A percentile compares a stretch with the other conserved stretches of the same genome.
These are phyloP conservation scores for Apodemus sylvaticus DNA, from an alignment of 2,113 vertebrate genomes.

Conservation along the genomic window DNA sequence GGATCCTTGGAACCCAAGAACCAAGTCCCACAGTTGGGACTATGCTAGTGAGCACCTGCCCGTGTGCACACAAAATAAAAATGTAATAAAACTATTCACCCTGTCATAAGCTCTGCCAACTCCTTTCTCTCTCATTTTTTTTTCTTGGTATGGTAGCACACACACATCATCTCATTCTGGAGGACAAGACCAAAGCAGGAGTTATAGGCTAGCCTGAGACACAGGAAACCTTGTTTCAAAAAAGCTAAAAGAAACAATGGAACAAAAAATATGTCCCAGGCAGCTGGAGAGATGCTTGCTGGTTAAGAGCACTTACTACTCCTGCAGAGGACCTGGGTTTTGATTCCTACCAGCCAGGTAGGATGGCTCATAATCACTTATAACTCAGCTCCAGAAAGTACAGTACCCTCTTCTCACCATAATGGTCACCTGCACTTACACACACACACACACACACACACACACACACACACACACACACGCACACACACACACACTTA, in stretches of 20 bases:
- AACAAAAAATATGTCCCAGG: background rate
- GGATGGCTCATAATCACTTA: background rate
- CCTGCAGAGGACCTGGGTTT: background rate
- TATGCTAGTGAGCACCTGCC: background rate
- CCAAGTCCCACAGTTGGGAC: background rate
- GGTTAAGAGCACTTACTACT: background rate
- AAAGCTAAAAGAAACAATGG: background rate
- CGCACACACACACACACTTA: background rate
- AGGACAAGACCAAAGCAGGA: background rate
- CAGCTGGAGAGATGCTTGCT: background rate
- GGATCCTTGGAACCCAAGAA: background rate
- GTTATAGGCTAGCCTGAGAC: background rate
- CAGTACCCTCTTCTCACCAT: background rate
- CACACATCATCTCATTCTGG: background rate
- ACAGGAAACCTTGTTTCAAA: background rate
- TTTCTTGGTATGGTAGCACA: background rate
- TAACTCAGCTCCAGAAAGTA: background rate
- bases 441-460: background rate
- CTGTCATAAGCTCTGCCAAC: background rate
- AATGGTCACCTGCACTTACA: background rate
- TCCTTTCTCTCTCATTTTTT: background rate
- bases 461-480: background rate
- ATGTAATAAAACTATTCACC: background rate
- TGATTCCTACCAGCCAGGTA: background rate
- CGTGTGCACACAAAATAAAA: background rate